phyloP scores from a whole-genome alignment of 1,140 invertebrate species.

The Calycopis cecrops region DNA sequence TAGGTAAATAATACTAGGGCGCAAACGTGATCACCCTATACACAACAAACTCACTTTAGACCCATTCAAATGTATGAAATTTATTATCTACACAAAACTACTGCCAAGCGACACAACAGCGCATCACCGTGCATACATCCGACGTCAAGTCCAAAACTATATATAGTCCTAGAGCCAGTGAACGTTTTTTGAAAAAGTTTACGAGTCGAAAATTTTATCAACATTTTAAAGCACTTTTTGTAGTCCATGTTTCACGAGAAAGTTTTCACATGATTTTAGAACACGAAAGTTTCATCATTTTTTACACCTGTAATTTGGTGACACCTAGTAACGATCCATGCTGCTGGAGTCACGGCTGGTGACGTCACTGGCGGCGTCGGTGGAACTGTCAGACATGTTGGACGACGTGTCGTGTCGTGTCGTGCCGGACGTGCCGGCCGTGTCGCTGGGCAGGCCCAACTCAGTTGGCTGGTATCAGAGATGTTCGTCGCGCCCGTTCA shows the following conservation, averaged over 20 bases:
- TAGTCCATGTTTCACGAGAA: too few species aligned
- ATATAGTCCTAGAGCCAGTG: too few species aligned
- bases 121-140: too few species aligned
- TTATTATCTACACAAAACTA: too few species aligned
- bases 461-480: slow-evolving; percentile 72
- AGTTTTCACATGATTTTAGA: too few species aligned
- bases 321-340: slow-evolving; percentile 26
- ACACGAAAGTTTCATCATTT: too few species aligned
- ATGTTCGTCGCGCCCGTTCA: slow-evolving; percentile 84
- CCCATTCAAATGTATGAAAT: neutral
- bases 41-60: neutral
- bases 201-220: too few species aligned
- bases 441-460: slow-evolving; percentile 33
- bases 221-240: too few species aligned
- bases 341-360: slow-evolving; percentile 54
- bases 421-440: slow-evolving; percentile 39
- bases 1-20: slow-evolving; percentile 7
- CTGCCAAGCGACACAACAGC: too few species aligned
- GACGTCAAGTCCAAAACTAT: too few species aligned
- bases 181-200: too few species aligned
- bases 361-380: slow-evolving; percentile 63
- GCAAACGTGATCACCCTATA: neutral
- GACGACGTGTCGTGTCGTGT: slow-evolving; percentile 41
- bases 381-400: slow-evolving; percentile 36
- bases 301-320: neutral